Conservation (phyloP, 2,888 invertebrate species). For the Listrodromus nycthemerus region DNA sequence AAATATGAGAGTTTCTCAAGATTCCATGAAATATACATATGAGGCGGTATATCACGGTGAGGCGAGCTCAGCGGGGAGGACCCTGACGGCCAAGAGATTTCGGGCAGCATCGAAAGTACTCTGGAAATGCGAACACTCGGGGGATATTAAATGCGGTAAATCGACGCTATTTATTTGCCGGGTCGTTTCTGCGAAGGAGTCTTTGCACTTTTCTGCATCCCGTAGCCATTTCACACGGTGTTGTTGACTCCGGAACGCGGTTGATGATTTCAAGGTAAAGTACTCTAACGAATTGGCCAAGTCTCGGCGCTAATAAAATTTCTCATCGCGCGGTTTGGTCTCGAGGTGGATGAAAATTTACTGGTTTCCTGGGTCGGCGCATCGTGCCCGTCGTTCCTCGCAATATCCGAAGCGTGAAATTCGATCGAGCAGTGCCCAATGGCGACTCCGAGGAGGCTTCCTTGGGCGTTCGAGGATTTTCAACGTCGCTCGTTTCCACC, state of each 20-base stretch:
- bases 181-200: background rate
- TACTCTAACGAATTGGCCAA: background rate
- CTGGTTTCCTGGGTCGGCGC: conserved; percentile 2
- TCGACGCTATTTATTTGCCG: background rate
- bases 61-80: conserved; percentile 31
- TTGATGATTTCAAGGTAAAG: background rate
- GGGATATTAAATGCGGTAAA: conserved; percentile 9
- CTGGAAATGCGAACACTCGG: background rate
- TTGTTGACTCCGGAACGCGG: background rate
- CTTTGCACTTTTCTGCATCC: background rate
- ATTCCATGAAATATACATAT: conserved; percentile 65
- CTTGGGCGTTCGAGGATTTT: conserved; percentile 41
- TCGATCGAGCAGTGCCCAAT: conserved; percentile 52
- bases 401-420: conserved; percentile 66
- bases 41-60: conserved; percentile 33
- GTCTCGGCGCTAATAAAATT: conserved; percentile 24
- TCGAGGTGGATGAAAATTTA: conserved; percentile 38
- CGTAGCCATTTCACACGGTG: background rate
- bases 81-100: conserved; percentile 9
- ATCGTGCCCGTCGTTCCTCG: conserved; percentile 52
- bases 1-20: conserved; percentile 49
- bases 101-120: background rate
- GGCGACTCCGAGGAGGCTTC: conserved; percentile 30
- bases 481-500: conserved; percentile 25
- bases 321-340: conserved; percentile 16